Base-by-base conservation (phyloP, 2,113 vertebrate genomes). In the Hirundichthys speculiger region DNA sequence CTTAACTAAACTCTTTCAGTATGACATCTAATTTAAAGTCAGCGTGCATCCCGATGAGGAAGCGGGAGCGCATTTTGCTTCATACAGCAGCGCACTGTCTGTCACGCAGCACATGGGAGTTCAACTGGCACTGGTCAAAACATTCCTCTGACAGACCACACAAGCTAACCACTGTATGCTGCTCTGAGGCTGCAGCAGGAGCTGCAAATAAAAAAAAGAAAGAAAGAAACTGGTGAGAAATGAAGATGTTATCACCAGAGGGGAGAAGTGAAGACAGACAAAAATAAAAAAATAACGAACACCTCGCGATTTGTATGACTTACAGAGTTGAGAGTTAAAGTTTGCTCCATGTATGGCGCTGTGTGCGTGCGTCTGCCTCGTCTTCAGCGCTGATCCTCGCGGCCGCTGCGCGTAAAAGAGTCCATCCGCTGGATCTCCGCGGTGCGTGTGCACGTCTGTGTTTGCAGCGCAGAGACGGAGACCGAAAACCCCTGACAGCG, bases 281-380 rank as follows among this genome's bases (percentile, higher is more conserved):
- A 40, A n/a, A n/a, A n/a, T n/a, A n/a, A n/a, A n/a, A n/a, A n/a
- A 65, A 54, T 9, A 18, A 64, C 9, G 13, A 38, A 47, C 14
- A 70, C 5, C 21, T 27, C 3, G 27, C 20, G 60, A 62, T 66
- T 67, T 75, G n/a, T 46, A 41, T 18, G 60, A 91, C 91, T 93
- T 93, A 94, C 92, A 40, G 90, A 85, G 86, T 84, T 92, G 83
- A 92, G 89, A 84, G 89, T 93, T 91, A 95, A 93, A 92, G 90
- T 90, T 92, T 93, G 92, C 91, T 96, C 95, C 94, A 95, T 96
- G 93, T 92, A 86, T 84, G 77, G 80, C 34, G 49, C 70, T 58
- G 80, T 54, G 73, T 84, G 81, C 59, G 43, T 69, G 77, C 25
- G 58, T 65, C 25, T 71, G 82, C 64, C 76, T 85, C 14, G 69